phyloP scores from a whole-genome alignment of 2,888 invertebrate species.

The Drosophila nigricruria region DNA sequence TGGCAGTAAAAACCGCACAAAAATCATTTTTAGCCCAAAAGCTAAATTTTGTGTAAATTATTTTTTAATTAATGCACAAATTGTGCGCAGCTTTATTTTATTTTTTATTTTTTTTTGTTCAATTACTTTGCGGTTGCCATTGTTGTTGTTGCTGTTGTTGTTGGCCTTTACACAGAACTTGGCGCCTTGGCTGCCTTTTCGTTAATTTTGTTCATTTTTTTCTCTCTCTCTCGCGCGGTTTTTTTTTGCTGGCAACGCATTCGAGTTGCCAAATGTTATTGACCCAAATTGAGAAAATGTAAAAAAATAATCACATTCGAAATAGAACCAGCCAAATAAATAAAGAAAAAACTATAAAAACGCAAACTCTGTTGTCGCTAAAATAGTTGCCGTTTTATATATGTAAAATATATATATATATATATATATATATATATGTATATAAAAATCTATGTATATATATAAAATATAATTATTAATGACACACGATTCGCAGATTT shows the following conservation, averaged over 20 bases:
- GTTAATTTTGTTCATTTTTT: conserved; percentile 20
- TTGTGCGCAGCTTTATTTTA: conserved; percentile 23
- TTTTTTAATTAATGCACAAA: conserved; percentile 51
- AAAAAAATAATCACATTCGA: conserved; percentile 45
- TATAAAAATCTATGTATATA: not conserved
- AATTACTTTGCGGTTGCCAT: conserved; percentile 46
- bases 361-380: conserved; percentile 8
- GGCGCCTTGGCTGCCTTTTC: conserved; percentile 68
- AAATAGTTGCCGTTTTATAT: conserved; percentile 12
- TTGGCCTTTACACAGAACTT: conserved; percentile 74
- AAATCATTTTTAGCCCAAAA: conserved; percentile 15
- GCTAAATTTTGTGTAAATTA: conserved; percentile 44
- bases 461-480: conserved; percentile 18
- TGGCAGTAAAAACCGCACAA: conserved; percentile 23
- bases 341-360: conserved; percentile 14
- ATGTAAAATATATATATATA: not conserved
- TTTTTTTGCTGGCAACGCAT: conserved; percentile 53
- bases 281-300: conserved; percentile 67
- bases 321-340: conserved; percentile 51
- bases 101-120: conserved; percentile 10
- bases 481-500: conserved; percentile 26
- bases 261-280: conserved; percentile 78
- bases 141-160: conserved; percentile 42
- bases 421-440: not conserved
- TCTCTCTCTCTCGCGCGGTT: conserved; percentile 1